Base-by-base conservation (phyloP, 2,113 vertebrate species). In the Falcunculus frontatus region DNA sequence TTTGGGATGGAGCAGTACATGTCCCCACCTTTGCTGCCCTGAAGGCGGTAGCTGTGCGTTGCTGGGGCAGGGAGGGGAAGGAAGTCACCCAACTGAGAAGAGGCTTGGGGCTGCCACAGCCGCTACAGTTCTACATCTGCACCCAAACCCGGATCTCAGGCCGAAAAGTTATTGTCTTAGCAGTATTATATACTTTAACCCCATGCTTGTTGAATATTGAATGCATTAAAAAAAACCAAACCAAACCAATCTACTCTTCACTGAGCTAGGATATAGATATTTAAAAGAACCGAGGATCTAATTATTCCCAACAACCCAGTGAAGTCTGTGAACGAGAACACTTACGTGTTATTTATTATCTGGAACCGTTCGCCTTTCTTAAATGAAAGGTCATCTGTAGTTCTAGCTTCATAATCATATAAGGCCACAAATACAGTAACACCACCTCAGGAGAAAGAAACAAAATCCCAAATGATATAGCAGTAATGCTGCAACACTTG, bases 331-430 rank as follows among this genome's bases (percentile, higher is more conserved):
- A 70, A 55, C 39, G 16, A 86, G 53, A 95, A 96, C 62, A 98
- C 99, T 98, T 98, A 99, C 99, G 99, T 99, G 89, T 99, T 99
- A 97, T 99, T 99, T 97, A 99, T 99, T 97, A 99, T 99, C 98
- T 99, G 99, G 98, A 99, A 99, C 92, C 99, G 98, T 97, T 99
- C 99, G 50, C 99, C 99, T 95, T 99, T 99, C 97, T 99, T 99
- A 97, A 99, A 99, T 35, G 99, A 99, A 85, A 99, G 99, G 94
- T 99, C 99, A 95, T 99, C 99, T 84, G 98, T 98, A 81, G 99
- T 99, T 97, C 99, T 98, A 95, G 99, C 99, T 99, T 99, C 99
- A 94, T 99, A 99, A 98, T 99, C 99, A 56, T 99, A 99, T 97
- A 99, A 99, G 98, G 99, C 99, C 98, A 99, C 99, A 97, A 99